Evolutionary conservation across 2,888 invertebrate genomes (phyloP), one percentile per base, ranked within the genome.

Genomic region (Ochropleura leucogaster): DNA sequence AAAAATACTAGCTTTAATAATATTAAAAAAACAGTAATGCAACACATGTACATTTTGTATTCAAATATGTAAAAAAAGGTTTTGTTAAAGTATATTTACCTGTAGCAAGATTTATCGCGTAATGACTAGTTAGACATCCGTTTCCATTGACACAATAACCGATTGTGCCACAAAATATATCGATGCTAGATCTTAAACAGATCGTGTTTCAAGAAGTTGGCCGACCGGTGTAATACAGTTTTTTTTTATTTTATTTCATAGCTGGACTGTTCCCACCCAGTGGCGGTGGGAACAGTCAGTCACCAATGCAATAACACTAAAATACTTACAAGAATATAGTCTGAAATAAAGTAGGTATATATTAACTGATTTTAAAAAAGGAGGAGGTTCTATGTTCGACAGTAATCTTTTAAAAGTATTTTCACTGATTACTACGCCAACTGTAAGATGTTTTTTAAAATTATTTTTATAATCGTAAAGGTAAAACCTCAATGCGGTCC

Each of bases 161-260:
- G 10, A 72, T 77, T 81, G 81, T 86, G 80, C 86, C 64, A 79
- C 79, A 85, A 87, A 55, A 59, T 1, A 88, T 91, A 91, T 89
- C 90, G 81, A 88, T 87, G 85, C 74, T 74, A 60, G 88, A 90
- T 91, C 83, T 87, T 85, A 89, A 85, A 88, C 72, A 89, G 89
- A 92, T 93, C 89, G 55, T 49, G 79, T 93, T 91, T 86, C 92
- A 90, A 90, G 91, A 92, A 89, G 89, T 67, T 69, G 44, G 74
- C 89, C 89, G 89, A 72, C 8, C 3, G 53, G 6, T 75, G 49
- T 69, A 64, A 81, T 66, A 30, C 4, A 62, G 30, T 67, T 60
- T 70, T 68, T 12, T 6, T 30, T 30, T 8, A 10, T 57, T 51
- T 77, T 64, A 44, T 60, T 62, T 7, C 2, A 20, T 40, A 14